Evolutionary conservation across 1,140 invertebrate species (phyloP), one percentile per base, ranked within the genome.

Genomic region (Bombus soroeensis): DNA sequence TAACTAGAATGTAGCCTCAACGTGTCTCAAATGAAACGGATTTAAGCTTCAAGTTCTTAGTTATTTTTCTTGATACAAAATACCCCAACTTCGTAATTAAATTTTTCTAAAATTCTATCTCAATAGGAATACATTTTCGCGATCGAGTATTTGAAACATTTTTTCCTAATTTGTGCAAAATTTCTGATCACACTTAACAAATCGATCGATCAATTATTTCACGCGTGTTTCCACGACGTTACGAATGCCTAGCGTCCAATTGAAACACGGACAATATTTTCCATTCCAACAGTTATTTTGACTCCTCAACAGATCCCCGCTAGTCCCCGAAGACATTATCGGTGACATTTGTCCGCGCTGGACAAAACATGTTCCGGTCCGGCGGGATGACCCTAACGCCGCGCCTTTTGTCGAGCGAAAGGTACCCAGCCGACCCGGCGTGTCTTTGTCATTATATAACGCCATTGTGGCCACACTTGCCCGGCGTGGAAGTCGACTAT

Each of bases 381-480:
- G 93, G 94, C 94, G 94, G 94, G 95, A 95, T 95, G 95, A 95
- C 95, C 94, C 94, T 94, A 94, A 88, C 88, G 94, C 93, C 95
- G 94, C 95, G 91, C 95, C 95, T 95, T 95, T 95, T 95, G 94
- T 95, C 93, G 93, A 94, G 93, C 94, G 93, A 95, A 95, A 95
- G 94, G 93, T 91, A 94, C 86, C 92, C 92, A 90, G 91, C 92
- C 92, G 91, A 92, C 91, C 91, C 93, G 92, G 86, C 91, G 92
- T 93, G 92, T 95, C 94, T 95, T 95, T 95, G 95, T 95, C 94
- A 95, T 95, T 95, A 95, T 95, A 95, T 95, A 95, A 95, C 94
- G 93, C 95, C 90, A 95, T 95, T 95, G 95, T 95, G 92, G 92
- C 93, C 94, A 94, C 94, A 95, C 94, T 95, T 95, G 94, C 93